Evolutionary conservation across 2,797 vertebrate genomes (phyloP), one percentile per base, ranked within the genome.

Genomic region (Emydoidea blandingii): DNA sequence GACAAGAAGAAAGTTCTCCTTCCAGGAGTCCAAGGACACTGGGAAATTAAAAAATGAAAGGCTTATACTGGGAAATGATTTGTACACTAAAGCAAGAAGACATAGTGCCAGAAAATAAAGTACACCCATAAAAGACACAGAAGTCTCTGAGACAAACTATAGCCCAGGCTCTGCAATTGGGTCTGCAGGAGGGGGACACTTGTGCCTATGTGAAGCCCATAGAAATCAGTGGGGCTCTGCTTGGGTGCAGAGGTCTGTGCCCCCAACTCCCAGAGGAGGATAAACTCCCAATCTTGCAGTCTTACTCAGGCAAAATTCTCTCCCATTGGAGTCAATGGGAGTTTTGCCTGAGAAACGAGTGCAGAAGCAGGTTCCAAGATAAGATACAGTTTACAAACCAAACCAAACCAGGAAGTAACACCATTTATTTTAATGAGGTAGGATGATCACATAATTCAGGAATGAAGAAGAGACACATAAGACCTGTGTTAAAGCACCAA

Each of bases 321-420:
- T 76, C 72, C 72, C 47, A 27, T n/a, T 91, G 62, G 50, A 87
- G 88, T 96, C 88, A 80, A 27, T 80, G 44, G 50, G 41, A 88
- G 87, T 90, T 95, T 37, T 88, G 94, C 72, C 27, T 76, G 25
- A 47, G 72, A 27, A 76, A 47, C 12, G 6, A 76, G 25, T 29
- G 44, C 41, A 29, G 41, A 76, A 47, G 72, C 41, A 76, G 72
- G 41, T 29, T 47, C 11, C 25, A 76, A 47, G 72, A 12, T 76
- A 44, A 47, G 72, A 47, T 15, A 29, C 41, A 76, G 72, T 15
- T 83, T 88, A 83, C 25, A 92, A 94, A 93, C 34, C 91, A 94
- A 96, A 78, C 41, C 96, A 94, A 96, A 90, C 68, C 85, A 94
- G 91, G 92, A 90, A 96, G 95, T 88, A 95, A 97, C 96, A 92